phyloP scores from a whole-genome alignment of 2,888 invertebrate genomes.

The Euphydryas editha region DNA sequence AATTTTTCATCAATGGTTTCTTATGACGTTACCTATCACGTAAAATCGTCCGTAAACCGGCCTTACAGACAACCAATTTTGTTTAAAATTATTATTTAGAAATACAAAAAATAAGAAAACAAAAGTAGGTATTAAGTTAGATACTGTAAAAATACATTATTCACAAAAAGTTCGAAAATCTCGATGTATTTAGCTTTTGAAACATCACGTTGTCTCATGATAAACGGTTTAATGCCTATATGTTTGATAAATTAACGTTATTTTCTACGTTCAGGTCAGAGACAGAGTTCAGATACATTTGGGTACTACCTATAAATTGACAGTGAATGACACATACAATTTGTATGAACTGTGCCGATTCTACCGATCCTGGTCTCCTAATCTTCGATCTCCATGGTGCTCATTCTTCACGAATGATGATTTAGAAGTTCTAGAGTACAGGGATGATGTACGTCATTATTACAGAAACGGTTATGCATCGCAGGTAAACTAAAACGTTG shows the following conservation, averaged over 20 bases:
- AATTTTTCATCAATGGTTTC: too few species aligned
- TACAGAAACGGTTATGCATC: conserved; percentile 81
- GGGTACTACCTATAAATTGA: conserved; percentile 67
- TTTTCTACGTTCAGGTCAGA: conserved; percentile 56
- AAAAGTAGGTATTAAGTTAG: too few species aligned
- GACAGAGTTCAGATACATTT: conserved; percentile 77
- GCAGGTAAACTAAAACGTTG: conserved; percentile 53
- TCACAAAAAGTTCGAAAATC: too few species aligned
- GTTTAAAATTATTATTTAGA: too few species aligned
- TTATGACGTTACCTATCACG: too few species aligned
- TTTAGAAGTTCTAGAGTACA: conserved; percentile 88
- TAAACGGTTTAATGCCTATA: too few species aligned
- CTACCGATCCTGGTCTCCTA: conserved; percentile 85
- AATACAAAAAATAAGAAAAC: too few species aligned
- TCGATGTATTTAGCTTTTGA: too few species aligned
- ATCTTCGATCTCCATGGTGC: conserved; percentile 88
- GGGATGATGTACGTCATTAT: conserved; percentile 89
- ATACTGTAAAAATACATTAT: too few species aligned
- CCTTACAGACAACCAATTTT: too few species aligned
- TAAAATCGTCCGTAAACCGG: too few species aligned
- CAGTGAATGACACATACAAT: conserved; percentile 76
- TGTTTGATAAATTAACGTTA: not conserved
- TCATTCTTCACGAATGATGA: conserved; percentile 87
- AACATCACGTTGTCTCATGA: too few species aligned
- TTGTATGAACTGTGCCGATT: conserved; percentile 92